These are phyloP conservation scores for Pterocles gutturalis DNA, from an alignment of 2,113 vertebrate species.

Conservation along the genomic window DNA sequence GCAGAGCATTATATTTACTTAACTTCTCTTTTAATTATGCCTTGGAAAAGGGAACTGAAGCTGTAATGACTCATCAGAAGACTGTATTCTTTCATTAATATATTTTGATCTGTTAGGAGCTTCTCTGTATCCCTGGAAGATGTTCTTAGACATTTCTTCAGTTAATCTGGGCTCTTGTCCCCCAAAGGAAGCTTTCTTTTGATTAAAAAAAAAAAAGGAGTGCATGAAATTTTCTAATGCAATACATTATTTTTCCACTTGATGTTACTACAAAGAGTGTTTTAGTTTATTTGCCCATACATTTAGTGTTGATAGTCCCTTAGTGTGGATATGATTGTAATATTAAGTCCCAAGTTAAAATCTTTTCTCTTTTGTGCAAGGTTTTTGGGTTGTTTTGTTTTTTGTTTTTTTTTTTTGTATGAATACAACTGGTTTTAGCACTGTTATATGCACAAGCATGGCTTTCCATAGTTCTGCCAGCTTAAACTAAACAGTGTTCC, in stretches of 20 bases:
- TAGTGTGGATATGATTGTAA: not conserved
- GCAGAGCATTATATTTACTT: not conserved
- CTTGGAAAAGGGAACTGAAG: not conserved
- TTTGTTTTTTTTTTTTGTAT: not conserved
- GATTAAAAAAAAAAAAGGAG: not conserved
- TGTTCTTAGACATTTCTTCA: not conserved
- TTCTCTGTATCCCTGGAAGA: not conserved
- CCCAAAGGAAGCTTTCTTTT: not conserved
- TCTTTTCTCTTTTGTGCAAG: not conserved
- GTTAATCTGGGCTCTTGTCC: not conserved
- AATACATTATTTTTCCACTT: not conserved
- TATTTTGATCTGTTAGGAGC: not conserved
- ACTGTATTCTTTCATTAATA: not conserved
- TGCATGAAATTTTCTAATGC: not conserved
- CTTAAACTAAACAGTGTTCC: not conserved
- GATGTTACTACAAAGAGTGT: not conserved
- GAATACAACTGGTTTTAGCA: not conserved
- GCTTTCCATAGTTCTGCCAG: not conserved
- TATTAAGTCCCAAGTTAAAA: not conserved
- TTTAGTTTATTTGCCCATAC: not conserved
- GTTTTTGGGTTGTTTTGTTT: too few relatives aligned
- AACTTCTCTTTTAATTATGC: not conserved
- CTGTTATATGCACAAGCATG: not conserved
- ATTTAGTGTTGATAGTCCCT: not conserved
- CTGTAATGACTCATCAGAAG: not conserved